phyloP scores from a whole-genome alignment of 2,113 vertebrate genomes.

The Clarias batrachus region DNA sequence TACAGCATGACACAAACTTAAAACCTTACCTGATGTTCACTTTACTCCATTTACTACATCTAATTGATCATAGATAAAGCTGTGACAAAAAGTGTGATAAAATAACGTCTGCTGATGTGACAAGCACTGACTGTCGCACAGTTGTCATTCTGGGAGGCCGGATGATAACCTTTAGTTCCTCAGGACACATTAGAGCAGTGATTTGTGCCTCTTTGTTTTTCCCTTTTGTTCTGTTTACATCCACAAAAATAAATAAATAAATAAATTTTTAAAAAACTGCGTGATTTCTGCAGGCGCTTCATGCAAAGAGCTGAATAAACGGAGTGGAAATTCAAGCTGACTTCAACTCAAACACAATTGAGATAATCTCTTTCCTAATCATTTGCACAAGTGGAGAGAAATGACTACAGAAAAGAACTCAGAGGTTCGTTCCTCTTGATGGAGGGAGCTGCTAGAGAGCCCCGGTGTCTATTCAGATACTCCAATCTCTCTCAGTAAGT shows the following conservation, averaged over 20 bases:
- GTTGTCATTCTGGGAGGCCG: not conserved
- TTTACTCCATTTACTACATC: not conserved
- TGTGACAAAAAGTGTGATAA: not conserved
- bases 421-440: not conserved
- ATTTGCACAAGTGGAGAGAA: constrained; percentile 2
- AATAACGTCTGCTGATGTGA: not conserved
- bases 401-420: constrained; percentile 22
- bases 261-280: not conserved
- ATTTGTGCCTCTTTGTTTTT: constrained; percentile 7
- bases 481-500: constrained; percentile 28
- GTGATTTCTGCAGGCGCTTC: constrained; percentile 35
- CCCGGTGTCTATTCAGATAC: not conserved
- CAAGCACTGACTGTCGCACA: not conserved
- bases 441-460: constrained; percentile 4
- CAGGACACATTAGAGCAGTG: constrained; percentile 26
- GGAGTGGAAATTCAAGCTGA: constrained; percentile 10
- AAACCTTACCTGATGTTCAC: not conserved
- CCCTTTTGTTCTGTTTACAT: constrained; percentile 43
- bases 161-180: not conserved
- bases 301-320: constrained; percentile 5
- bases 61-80: not conserved
- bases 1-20: not conserved
- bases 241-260: constrained; percentile 18
- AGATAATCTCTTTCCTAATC: constrained; percentile 29
- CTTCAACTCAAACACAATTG: constrained; percentile 38